A percentile compares a stretch with the other conserved stretches of the same genome.
These are phyloP conservation scores for Holocentrus rufus DNA, from an alignment of 2,797 vertebrate genomes.

Conservation along the genomic window DNA sequence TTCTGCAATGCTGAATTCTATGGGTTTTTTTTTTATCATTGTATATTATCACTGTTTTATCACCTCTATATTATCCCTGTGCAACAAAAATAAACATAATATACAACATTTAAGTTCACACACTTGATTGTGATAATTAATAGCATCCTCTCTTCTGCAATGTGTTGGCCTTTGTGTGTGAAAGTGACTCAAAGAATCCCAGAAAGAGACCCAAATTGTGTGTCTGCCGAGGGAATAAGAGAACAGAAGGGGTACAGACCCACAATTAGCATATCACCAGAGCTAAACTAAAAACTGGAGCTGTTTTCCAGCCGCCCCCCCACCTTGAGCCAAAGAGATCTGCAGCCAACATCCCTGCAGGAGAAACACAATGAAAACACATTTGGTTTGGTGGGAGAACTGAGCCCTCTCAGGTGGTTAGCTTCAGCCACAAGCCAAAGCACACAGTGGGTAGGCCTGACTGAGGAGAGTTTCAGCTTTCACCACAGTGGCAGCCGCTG, in stretches of 20 bases:
- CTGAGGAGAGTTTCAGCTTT: neutral
- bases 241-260: neutral
- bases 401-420: neutral
- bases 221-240: neutral
- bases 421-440: constrained; percentile 2
- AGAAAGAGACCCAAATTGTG: neutral
- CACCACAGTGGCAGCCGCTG: constrained; percentile 4
- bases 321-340: neutral
- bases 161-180: neutral
- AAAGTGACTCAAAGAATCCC: neutral
- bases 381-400: neutral
- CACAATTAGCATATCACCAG: neutral
- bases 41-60: no score
- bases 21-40: no score
- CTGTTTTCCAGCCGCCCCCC: no score
- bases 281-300: no score
- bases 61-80: neutral
- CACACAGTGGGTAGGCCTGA: neutral
- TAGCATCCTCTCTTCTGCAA: neutral
- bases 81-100: neutral
- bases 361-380: constrained; percentile 14
- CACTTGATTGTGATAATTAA: neutral
- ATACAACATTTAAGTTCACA: neutral
- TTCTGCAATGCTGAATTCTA: no score
- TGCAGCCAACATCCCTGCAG: constrained; percentile 1